Base-by-base conservation (phyloP, 1,140 invertebrate species). In the Drosophila parvula region DNA sequence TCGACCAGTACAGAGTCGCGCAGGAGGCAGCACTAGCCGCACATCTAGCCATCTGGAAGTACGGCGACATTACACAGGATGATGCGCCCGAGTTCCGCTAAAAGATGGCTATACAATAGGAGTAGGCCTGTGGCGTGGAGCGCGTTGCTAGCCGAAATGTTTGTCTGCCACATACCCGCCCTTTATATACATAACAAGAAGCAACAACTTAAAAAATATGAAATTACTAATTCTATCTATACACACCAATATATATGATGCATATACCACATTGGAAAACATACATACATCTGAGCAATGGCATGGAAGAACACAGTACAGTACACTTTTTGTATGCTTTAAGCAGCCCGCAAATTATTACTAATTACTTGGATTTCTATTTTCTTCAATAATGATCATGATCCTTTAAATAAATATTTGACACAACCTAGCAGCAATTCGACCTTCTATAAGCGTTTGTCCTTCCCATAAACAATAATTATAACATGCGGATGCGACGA, bases 1-100 rank as follows among this genome's bases (percentile, higher is more conserved):
- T 97, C 65, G 94, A 94, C 36, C 96, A 98, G 61, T 99, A 99
- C 92, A 94, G 94, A 71, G 94, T 94, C 40, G 97, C 97, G 12
- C 96, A 99, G 92, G 95, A 97, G 70, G 93, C 95, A 57, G 98
- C 98, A 5, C 96, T 97, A 91, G 95, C 95, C 74, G 95, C 95
- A 50, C 97, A 98, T 92, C 93, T 95, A 61, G 97, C 96, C 90
- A 96, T 99, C 73, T 99, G 98, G 98, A 95, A 96, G 81, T 99
- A 99, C 92, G 98, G 98, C 16, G 98, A 99, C 91, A 97, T 99
- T 90, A 97, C 96, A 60, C 98, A 97, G 78, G 98, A 99, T 85
- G 98, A 99, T 93, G 79, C 90, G 84, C 90, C 90, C 43, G 90
- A 91, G 48, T 91, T 91, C 78, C 90, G 90, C 84, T 91, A 91